Base-by-base conservation (phyloP, 2,888 invertebrate species). In the Phyllotreta striolata region DNA sequence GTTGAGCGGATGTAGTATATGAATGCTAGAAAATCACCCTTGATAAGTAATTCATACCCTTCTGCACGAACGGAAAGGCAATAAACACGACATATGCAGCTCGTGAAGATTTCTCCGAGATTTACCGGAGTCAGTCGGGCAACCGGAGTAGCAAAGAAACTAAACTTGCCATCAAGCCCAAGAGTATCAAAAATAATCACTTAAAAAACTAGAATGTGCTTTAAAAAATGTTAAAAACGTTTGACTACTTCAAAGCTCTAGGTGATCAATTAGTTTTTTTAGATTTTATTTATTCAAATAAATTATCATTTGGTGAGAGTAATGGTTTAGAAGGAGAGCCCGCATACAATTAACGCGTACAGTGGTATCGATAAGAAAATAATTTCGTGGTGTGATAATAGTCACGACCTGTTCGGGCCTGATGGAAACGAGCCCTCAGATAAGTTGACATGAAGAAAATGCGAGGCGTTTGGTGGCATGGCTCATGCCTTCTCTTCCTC, bases 371-470 rank as follows among this genome's bases (percentile, higher is more conserved):
- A 55, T 55, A 55, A 43, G 55, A 55, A 41, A 24, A 55, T 54
- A 40, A 51, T 52, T 14, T 9, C 5, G 41, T n/a, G 41, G 34
- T 34, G 55, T 55, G 55, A 55, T 55, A 55, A 55, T 55, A 55
- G 55, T 41, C 41, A 55, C 43, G 43, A 41, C n/a, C 34, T 34
- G 55, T 34, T 55, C n/a, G n/a, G 43, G 34, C n/a, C 34, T 55
- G 55, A 55, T 55, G 43, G 55, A 55, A 55, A 41, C 55, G 55
- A 55, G 40, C 34, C 43, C 10, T 38, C 55, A 41, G 55, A 55
- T 55, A 55, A 55, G 55, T 49, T 51, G 44, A 43, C 59, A 60
- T 47, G 52, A 40, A 10, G 43, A 43, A 52, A 60, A 60, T 59
- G 59, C 43, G 40, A 55, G 43, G 34, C 14, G 55, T 55, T 55